phyloP scores from a whole-genome alignment of 2,797 vertebrate genomes.

The Salmo trutta region DNA sequence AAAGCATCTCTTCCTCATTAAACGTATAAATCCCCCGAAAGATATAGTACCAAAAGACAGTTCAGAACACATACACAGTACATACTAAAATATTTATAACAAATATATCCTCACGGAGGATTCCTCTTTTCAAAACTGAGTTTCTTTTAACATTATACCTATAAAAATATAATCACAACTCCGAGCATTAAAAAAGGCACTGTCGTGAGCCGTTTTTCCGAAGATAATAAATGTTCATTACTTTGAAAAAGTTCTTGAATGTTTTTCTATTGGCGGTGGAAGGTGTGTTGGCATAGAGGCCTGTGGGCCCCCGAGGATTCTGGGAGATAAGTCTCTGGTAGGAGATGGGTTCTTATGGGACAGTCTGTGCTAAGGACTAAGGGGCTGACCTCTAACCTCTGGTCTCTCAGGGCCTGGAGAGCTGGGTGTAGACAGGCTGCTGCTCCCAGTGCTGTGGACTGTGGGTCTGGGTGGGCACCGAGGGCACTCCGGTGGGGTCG shows the following conservation, averaged over 20 bases:
- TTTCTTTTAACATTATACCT: slow-evolving; percentile 82
- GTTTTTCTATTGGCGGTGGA: slow-evolving; percentile 67
- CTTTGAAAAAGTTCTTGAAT: slow-evolving; percentile 55
- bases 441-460: slow-evolving; percentile 99
- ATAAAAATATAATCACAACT: slow-evolving; percentile 92
- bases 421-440: slow-evolving; percentile 97
- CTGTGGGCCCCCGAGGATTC: slow-evolving; percentile 37
- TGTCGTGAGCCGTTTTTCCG: slow-evolving; percentile 75
- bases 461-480: slow-evolving; percentile 92
- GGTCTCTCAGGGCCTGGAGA: slow-evolving; percentile 86
- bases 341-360: slow-evolving; percentile 10
- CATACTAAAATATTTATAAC: slow-evolving; percentile 99
- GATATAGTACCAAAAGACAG: slow-evolving; percentile 67
- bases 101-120: slow-evolving; percentile 99
- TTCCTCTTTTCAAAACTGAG: slow-evolving; percentile 55
- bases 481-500: slow-evolving; percentile 89
- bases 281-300: slow-evolving; percentile 36
- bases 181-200: slow-evolving; percentile 85
- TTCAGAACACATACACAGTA: slow-evolving; percentile 99
- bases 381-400: neutral
- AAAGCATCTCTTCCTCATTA: slow-evolving; percentile 77
- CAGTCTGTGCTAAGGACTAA: slow-evolving; percentile 19
- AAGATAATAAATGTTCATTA: slow-evolving; percentile 68
- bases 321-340: slow-evolving; percentile 25
- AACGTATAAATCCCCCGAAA: slow-evolving; percentile 81